phyloP scores from a whole-genome alignment of 2,888 invertebrate genomes.

The Trilocha varians region DNA sequence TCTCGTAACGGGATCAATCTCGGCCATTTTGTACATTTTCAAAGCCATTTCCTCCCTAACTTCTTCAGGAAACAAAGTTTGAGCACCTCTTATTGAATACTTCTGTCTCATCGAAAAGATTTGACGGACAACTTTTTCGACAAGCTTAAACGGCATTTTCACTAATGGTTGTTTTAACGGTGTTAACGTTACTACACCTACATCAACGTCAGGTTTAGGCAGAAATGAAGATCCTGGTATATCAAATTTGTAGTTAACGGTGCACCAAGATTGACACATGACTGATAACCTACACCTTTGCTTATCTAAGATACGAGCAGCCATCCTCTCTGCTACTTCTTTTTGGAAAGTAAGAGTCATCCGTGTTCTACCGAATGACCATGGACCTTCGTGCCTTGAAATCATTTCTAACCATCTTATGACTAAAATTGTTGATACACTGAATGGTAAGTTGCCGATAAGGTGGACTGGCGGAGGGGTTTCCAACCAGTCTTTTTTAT shows the following conservation, averaged over 20 bases:
- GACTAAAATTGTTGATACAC: constrained; percentile 93
- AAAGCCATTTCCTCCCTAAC: constrained; percentile 76
- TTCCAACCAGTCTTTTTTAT: constrained; percentile 75
- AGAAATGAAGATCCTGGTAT: constrained; percentile 94
- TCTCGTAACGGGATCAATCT: constrained; percentile 78
- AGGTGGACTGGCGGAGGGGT: constrained; percentile 79
- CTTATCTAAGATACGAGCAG: constrained; percentile 77
- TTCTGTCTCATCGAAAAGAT: constrained; percentile 93
- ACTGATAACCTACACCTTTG: constrained; percentile 92
- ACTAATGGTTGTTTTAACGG: constrained; percentile 83
- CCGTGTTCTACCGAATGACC: constrained; percentile 85
- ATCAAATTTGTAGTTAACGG: constrained; percentile 85
- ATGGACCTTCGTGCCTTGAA: constrained; percentile 81
- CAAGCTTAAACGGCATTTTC: constrained; percentile 85
- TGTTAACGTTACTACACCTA: constrained; percentile 91
- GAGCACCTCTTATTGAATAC: constrained; percentile 78
- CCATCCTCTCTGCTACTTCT: constrained; percentile 95
- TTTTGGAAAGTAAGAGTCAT: constrained; percentile 98
- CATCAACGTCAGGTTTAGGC: constrained; percentile 97
- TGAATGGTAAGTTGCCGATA: constrained; percentile 97
- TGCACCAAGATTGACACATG: constrained; percentile 95
- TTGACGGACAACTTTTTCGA: constrained; percentile 91
- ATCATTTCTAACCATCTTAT: constrained; percentile 90
- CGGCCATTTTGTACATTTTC: constrained; percentile 80
- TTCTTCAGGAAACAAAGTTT: constrained; percentile 84